These are phyloP conservation scores for Antedon mediterranea DNA, from an alignment of 53 echinoderm and acorn worm species.

Conservation along the genomic window DNA sequence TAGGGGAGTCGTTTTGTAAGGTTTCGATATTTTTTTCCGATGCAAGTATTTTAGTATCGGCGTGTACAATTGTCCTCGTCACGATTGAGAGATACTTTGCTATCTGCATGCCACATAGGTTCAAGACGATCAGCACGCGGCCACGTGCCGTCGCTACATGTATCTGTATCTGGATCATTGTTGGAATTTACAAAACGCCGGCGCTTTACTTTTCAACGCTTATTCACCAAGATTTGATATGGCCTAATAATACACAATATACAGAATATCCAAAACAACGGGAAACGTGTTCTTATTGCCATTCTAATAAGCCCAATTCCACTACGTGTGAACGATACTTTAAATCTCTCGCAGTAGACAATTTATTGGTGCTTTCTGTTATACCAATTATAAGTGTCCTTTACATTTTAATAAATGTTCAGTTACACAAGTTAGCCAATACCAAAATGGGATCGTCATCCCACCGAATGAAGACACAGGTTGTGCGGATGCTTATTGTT, in stretches of 20 bases:
- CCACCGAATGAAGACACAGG: constrained; percentile 86
- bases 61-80: constrained; percentile 73
- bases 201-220: constrained; percentile 46
- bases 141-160: constrained; percentile 67
- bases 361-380: constrained; percentile 79
- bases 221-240: constrained; percentile 21
- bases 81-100: constrained; percentile 87
- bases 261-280: constrained; percentile 22
- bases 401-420: constrained; percentile 65
- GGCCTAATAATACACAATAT: constrained; percentile 18
- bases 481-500: constrained; percentile 94
- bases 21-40: constrained; percentile 39
- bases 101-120: constrained; percentile 89
- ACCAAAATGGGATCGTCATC: constrained; percentile 59
- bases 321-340: constrained; percentile 25
- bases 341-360: constrained; percentile 61
- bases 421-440: constrained; percentile 66
- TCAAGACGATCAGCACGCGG: constrained; percentile 75
- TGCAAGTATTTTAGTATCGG: constrained; percentile 60
- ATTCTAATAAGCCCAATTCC: not conserved
- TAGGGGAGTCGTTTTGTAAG: constrained; percentile 16
- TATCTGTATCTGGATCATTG: constrained; percentile 54
- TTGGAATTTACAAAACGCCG: constrained; percentile 73
- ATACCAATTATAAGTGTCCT: constrained; percentile 78
- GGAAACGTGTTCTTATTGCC: constrained; percentile 42